These are phyloP conservation scores for Plodia interpunctella DNA, from an alignment of 1,140 invertebrate species.

Conservation along the genomic window DNA sequence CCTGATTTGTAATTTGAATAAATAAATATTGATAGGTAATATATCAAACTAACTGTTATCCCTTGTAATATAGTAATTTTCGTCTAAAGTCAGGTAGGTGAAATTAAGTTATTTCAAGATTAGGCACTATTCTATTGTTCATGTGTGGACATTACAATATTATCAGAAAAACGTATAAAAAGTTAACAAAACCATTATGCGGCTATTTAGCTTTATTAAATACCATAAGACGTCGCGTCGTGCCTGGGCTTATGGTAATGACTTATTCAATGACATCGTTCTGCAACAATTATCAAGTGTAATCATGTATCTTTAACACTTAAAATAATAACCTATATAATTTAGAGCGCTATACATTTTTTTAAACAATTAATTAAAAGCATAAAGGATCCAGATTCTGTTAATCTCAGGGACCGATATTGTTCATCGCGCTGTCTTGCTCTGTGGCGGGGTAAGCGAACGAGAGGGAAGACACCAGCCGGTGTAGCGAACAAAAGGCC, in stretches of 20 bases:
- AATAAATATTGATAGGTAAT: not conserved
- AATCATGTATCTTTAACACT: too few relatives aligned
- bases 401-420: slow-evolving; percentile 42
- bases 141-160: too few relatives aligned
- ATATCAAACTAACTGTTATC: not conserved
- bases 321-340: too few relatives aligned
- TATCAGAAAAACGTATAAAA: too few relatives aligned
- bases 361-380: slow-evolving; percentile 20
- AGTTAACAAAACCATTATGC: too few relatives aligned
- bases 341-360: not conserved
- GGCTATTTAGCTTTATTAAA: too few relatives aligned
- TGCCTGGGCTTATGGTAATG: too few relatives aligned
- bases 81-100: not conserved
- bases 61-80: not conserved
- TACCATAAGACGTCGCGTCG: too few relatives aligned
- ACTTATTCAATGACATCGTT: too few relatives aligned
- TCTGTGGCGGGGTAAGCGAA: slow-evolving; percentile 21
- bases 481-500: slow-evolving; percentile 43
- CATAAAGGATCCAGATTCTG: slow-evolving; percentile 35
- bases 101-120: too few relatives aligned
- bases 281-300: too few relatives aligned
- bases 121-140: too few relatives aligned
- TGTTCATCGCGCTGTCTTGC: slow-evolving; percentile 22
- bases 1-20: slow-evolving; percentile 2
- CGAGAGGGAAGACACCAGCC: slow-evolving; percentile 28